phyloP scores from a whole-genome alignment of 2,113 vertebrate genomes.

The Pygoscelis antarcticus region DNA sequence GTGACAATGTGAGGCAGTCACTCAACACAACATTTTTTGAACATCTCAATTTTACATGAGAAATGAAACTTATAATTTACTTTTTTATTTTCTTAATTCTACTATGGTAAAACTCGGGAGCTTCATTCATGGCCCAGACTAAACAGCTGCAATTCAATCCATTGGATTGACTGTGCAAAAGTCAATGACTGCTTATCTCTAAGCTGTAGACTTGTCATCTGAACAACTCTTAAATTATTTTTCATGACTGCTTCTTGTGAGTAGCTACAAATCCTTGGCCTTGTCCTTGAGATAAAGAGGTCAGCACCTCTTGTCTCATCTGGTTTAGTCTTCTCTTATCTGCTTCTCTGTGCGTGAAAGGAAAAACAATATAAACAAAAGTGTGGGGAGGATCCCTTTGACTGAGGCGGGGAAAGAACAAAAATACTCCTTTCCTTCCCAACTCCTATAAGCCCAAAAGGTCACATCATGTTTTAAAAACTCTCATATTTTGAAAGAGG shows the following conservation, averaged over 20 bases:
- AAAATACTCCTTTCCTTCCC: fast-evolving
- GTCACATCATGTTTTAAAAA: neutral
- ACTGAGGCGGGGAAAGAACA: neutral
- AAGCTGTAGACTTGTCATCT: neutral
- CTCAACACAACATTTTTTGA: neutral
- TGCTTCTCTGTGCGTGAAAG: neutral
- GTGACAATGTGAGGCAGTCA: neutral
- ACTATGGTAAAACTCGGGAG: neutral
- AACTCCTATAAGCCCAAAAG: neutral
- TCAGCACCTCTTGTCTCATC: neutral
- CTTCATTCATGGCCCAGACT: neutral
- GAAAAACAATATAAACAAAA: neutral
- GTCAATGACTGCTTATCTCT: neutral
- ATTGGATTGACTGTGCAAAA: neutral
- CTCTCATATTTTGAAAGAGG: neutral
- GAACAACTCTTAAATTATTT: neutral
- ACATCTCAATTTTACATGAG: neutral
- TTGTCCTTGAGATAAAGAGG: neutral
- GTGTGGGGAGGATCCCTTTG: neutral
- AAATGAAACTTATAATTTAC: neutral
- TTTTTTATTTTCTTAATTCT: neutral
- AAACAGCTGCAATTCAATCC: neutral
- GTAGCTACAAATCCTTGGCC: neutral
- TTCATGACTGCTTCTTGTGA: neutral
- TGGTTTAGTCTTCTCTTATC: neutral